These are phyloP conservation scores for Lochmaea capreae DNA, from an alignment of 2,888 invertebrate genomes.

Conservation along the genomic window DNA sequence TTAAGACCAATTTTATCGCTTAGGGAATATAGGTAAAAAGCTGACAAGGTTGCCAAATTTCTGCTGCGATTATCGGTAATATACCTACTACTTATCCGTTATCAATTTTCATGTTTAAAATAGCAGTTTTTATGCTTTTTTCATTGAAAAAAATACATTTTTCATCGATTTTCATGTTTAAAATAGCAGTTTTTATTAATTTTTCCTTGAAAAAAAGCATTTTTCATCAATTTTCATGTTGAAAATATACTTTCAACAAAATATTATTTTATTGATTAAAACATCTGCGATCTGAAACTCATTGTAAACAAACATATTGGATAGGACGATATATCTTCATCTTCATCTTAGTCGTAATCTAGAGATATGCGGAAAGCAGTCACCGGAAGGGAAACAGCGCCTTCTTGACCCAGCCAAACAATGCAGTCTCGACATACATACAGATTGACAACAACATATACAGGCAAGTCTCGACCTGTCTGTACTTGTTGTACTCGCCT, in stretches of 20 bases:
- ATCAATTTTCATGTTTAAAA: too few relatives aligned
- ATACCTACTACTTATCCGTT: too few relatives aligned
- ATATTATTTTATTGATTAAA: neutral
- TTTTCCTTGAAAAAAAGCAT: too few relatives aligned
- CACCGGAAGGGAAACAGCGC: neutral
- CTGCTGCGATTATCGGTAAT: neutral
- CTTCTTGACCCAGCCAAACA: slow-evolving; percentile 21
- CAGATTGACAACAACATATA: slow-evolving; percentile 24
- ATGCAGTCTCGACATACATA: slow-evolving; percentile 33
- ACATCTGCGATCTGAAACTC: neutral
- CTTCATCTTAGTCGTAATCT: neutral
- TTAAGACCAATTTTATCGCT: neutral
- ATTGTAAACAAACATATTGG: neutral
- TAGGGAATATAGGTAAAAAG: neutral
- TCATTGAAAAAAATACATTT: too few relatives aligned
- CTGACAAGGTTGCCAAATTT: neutral
- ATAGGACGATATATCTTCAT: neutral
- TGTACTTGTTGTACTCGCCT: slow-evolving; percentile 34
- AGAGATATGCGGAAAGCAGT: slow-evolving; percentile 24
- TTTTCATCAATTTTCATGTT: too few relatives aligned
- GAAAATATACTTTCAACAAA: too few relatives aligned
- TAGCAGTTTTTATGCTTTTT: too few relatives aligned
- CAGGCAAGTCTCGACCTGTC: slow-evolving; percentile 47
- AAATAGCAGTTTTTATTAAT: too few relatives aligned
- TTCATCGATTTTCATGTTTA: too few relatives aligned